phyloP scores from a whole-genome alignment of 2,113 vertebrate genomes.

The Eulacestoma nigropectus region DNA sequence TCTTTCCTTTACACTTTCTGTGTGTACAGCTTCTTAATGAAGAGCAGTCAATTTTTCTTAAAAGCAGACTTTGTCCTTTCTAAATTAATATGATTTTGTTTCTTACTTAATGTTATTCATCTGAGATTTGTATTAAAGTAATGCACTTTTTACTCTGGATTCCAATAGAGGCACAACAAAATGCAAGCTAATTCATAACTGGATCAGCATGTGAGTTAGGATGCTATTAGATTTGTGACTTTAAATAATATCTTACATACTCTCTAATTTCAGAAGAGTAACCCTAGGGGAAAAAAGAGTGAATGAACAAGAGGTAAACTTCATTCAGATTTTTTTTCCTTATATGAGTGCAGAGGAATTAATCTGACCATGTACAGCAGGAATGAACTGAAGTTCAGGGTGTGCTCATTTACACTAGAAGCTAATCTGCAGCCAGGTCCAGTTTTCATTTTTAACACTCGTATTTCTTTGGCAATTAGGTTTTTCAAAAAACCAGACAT shows the following conservation, averaged over 20 bases:
- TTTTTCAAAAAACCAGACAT: neutral
- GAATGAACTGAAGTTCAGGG: neutral
- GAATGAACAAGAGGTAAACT: neutral
- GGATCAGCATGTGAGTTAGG: neutral
- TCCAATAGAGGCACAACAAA: neutral
- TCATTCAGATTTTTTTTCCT: neutral
- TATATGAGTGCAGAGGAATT: neutral
- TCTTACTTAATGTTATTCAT: neutral
- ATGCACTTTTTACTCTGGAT: neutral
- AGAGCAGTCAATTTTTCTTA: neutral
- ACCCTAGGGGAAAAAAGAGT: neutral
- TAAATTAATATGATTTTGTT: neutral
- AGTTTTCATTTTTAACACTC: neutral
- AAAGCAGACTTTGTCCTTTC: neutral
- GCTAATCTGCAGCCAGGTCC: neutral
- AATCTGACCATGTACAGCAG: neutral
- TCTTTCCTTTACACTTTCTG: neutral
- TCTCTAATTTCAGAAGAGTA: neutral
- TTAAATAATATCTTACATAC: neutral
- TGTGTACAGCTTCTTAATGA: neutral
- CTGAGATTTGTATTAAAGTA: neutral
- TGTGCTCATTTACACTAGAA: neutral
- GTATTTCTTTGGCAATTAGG: neutral
- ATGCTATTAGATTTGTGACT: neutral
- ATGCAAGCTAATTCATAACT: neutral